Conservation (phyloP, 2,113 vertebrate genomes). For the Callipepla squamata region DNA sequence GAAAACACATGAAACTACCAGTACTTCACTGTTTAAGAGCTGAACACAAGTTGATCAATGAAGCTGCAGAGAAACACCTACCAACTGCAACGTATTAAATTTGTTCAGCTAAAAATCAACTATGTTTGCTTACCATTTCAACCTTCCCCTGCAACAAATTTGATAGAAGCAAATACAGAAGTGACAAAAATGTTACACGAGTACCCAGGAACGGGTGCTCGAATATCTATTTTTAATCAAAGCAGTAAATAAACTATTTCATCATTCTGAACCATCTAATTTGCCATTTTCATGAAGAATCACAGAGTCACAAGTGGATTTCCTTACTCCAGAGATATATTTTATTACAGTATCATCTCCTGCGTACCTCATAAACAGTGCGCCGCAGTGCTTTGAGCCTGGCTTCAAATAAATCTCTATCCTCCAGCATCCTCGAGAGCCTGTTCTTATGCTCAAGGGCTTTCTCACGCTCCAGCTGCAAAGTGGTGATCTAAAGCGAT, state of each 20-base stretch:
- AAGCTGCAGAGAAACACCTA: neutral
- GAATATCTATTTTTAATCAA: neutral
- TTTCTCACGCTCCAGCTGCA: constrained; percentile 95
- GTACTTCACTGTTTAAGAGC: neutral
- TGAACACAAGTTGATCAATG: neutral
- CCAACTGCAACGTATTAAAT: neutral
- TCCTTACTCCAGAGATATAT: neutral
- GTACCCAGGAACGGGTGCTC: neutral
- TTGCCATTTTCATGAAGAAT: neutral
- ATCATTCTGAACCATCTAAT: neutral
- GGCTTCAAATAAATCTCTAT: constrained; percentile 91
- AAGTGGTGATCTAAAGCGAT: constrained; percentile 88
- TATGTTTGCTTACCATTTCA: neutral
- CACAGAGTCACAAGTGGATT: neutral
- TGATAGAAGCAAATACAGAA: neutral
- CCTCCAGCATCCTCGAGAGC: constrained; percentile 95
- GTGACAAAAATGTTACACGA: neutral
- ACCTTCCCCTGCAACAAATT: neutral
- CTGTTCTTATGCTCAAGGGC: constrained; percentile 96
- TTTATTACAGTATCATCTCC: neutral
- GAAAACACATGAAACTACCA: neutral
- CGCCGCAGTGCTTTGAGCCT: constrained; percentile 91
- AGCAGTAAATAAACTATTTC: neutral
- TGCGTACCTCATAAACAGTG: constrained; percentile 91
- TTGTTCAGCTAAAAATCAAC: neutral